Conservation (phyloP, 2,888 invertebrate genomes). For the Andrena flavipes region DNA sequence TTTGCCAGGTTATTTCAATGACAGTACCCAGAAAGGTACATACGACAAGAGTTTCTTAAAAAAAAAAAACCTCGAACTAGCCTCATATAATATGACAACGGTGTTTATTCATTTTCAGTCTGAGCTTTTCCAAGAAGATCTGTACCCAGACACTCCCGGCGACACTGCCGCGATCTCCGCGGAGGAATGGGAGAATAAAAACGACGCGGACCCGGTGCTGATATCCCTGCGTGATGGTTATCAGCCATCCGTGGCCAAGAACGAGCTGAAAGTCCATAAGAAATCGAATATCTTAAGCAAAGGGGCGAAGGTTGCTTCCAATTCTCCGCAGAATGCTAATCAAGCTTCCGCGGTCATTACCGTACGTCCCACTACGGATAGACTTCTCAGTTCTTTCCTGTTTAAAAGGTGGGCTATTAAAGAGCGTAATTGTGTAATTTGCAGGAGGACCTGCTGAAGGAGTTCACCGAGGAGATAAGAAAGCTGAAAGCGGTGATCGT, state of each 20-base stretch:
- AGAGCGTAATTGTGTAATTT: slow-evolving; percentile 62
- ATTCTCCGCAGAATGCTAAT: slow-evolving; percentile 61
- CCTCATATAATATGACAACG: not conserved
- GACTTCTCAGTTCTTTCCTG: not conserved
- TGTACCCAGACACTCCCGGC: slow-evolving; percentile 97
- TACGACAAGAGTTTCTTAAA: not conserved
- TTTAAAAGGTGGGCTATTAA: not conserved
- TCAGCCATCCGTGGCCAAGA: slow-evolving; percentile 87
- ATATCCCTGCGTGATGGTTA: slow-evolving; percentile 95
- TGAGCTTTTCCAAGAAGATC: slow-evolving; percentile 98
- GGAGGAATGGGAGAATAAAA: slow-evolving; percentile 96
- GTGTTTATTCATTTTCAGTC: slow-evolving; percentile 86
- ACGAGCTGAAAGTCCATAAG: slow-evolving; percentile 90
- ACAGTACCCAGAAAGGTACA: slow-evolving; percentile 96
- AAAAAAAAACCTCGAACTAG: not conserved
- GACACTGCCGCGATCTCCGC: slow-evolving; percentile 95
- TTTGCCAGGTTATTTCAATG: slow-evolving; percentile 98
- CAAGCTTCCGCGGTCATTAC: slow-evolving; percentile 72
- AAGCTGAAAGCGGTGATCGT: slow-evolving; percentile 97
- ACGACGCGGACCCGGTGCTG: slow-evolving; percentile 95
- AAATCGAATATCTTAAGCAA: slow-evolving; percentile 93
- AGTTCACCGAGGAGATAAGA: slow-evolving; percentile 94
- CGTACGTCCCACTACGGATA: slow-evolving; percentile 67
- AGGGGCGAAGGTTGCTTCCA: slow-evolving; percentile 84
- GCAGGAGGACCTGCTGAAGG: slow-evolving; percentile 92